Conservation (phyloP, 1,140 invertebrate genomes). For the Micrasema longulum region DNA sequence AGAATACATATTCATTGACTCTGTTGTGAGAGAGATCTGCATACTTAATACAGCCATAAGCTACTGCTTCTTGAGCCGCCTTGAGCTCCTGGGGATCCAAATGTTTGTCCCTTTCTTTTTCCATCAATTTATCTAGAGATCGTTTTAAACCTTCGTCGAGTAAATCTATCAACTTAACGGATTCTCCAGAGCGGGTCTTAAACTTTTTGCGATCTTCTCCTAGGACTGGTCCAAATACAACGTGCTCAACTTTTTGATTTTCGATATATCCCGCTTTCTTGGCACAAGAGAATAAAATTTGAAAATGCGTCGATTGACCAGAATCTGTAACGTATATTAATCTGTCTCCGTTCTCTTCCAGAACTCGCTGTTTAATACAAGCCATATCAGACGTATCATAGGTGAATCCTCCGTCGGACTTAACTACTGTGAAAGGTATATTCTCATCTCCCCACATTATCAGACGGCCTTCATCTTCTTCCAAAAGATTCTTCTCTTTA, state of each 20-base stretch:
- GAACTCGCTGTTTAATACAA: slow-evolving; percentile 86
- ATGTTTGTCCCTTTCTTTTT: slow-evolving; percentile 92
- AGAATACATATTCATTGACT: slow-evolving; percentile 96
- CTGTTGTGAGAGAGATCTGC: slow-evolving; percentile 96
- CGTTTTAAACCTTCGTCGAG: slow-evolving; percentile 93
- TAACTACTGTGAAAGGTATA: slow-evolving; percentile 94
- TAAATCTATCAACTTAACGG: slow-evolving; percentile 90
- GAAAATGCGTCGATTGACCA: slow-evolving; percentile 93
- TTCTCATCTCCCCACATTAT: slow-evolving; percentile 87
- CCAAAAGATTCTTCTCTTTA: slow-evolving; percentile 77
- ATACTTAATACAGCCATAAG: slow-evolving; percentile 99
- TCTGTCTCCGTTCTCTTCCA: slow-evolving; percentile 91
- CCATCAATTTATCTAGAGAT: slow-evolving; percentile 86
- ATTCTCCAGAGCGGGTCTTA: slow-evolving; percentile 98
- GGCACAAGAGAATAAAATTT: slow-evolving; percentile 80
- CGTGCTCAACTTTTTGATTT: slow-evolving; percentile 85
- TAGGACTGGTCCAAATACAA: slow-evolving; percentile 96
- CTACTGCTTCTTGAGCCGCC: slow-evolving; percentile 89
- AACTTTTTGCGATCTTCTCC: slow-evolving; percentile 99
- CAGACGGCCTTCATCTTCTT: slow-evolving; percentile 92
- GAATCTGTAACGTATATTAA: slow-evolving; percentile 96
- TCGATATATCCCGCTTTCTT: slow-evolving; percentile 77
- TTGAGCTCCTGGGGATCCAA: slow-evolving; percentile 87
- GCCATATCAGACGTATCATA: slow-evolving; percentile 99
- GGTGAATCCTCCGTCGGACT: slow-evolving; percentile 98